These are phyloP conservation scores for Falco columbarius DNA, from an alignment of 2,797 vertebrate species.

Conservation along the genomic window DNA sequence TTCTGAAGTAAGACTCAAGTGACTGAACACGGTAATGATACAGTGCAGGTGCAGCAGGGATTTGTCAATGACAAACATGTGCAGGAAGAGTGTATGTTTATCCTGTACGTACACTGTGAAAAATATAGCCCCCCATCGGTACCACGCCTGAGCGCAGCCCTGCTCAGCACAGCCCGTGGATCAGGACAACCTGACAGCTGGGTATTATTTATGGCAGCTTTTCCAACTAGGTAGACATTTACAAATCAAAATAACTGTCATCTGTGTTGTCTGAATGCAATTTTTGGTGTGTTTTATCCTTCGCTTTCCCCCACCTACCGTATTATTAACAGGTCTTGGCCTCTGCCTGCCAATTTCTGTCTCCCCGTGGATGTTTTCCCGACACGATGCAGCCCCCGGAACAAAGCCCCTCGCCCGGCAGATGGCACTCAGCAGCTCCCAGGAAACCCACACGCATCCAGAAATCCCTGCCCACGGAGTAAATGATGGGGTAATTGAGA, in stretches of 20 bases:
- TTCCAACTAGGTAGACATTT: constrained; percentile 70
- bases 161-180: not conserved
- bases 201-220: constrained; percentile 66
- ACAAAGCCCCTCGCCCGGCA: not conserved
- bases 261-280: constrained; percentile 54
- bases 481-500: not conserved
- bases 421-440: constrained; percentile 46
- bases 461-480: not conserved
- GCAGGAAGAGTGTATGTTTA: constrained; percentile 54
- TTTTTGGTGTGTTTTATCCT: constrained; percentile 45
- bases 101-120: constrained; percentile 42
- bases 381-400: not conserved
- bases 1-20: not conserved
- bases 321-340: constrained; percentile 40
- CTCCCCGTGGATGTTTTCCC: not conserved
- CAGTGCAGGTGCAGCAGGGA: constrained; percentile 25
- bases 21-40: constrained; percentile 29
- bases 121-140: constrained; percentile 47
- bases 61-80: constrained; percentile 53
- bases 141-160: constrained; percentile 26
- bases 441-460: not conserved
- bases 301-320: constrained; percentile 10
- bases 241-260: constrained; percentile 77
- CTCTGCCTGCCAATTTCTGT: constrained; percentile 13
- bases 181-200: constrained; percentile 59